Conservation (phyloP, 2,888 invertebrate species). For the Lymantria dispar region DNA sequence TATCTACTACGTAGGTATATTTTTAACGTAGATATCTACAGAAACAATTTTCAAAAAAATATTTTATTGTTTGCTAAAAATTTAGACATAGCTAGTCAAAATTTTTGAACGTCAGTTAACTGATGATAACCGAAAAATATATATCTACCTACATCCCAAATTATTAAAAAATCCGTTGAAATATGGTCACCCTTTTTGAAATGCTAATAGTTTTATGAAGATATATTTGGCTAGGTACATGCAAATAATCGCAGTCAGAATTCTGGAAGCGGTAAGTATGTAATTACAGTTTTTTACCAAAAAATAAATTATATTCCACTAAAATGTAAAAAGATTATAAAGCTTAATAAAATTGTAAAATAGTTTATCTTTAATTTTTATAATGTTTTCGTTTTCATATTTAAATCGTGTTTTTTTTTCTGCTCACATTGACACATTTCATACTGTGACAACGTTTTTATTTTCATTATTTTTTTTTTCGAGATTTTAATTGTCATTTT, state of each 20-base stretch:
- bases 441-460: neutral
- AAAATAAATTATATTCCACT: neutral
- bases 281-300: neutral
- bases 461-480: neutral
- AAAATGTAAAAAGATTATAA: neutral
- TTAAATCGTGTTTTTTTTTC: neutral
- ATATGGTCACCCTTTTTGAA: neutral
- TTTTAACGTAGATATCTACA: constrained; percentile 12
- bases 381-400: neutral
- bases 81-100: no score
- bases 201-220: neutral
- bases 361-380: neutral
- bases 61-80: no score
- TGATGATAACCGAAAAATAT: no score
- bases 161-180: neutral
- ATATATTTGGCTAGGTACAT: neutral
- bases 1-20: no score
- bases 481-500: neutral
- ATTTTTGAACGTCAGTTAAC: no score
- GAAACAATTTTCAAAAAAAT: no score
- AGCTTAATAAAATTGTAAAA: neutral
- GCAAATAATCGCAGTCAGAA: neutral
- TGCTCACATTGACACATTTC: constrained; percentile 1
- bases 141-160: no score
- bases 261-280: neutral